phyloP scores from a whole-genome alignment of 2,113 vertebrate genomes.

The Hippocampus abdominalis region DNA sequence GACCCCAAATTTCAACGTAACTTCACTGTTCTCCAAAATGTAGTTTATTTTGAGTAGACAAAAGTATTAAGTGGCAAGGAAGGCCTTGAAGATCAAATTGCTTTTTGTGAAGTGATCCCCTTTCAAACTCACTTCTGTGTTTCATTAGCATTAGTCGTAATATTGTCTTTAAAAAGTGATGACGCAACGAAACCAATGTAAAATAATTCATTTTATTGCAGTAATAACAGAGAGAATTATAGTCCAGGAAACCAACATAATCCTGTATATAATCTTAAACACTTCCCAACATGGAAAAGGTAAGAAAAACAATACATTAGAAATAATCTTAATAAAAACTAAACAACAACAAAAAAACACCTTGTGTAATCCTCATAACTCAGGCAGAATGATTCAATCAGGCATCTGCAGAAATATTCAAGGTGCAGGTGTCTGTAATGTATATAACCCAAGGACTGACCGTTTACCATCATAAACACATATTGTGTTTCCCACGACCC shows the following conservation, averaged over 20 bases:
- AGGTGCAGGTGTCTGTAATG: slow-evolving; percentile 55
- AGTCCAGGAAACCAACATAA: slow-evolving; percentile 33
- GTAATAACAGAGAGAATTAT: slow-evolving; percentile 31
- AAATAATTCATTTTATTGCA: slow-evolving; percentile 38
- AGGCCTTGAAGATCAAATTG: not conserved
- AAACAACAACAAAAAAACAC: slow-evolving; percentile 26
- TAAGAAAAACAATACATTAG: slow-evolving; percentile 31
- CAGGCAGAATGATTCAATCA: slow-evolving; percentile 49
- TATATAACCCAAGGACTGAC: slow-evolving; percentile 33
- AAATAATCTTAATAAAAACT: slow-evolving; percentile 26
- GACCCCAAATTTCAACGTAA: not conserved
- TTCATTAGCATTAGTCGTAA: slow-evolving; percentile 31
- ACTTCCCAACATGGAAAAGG: slow-evolving; percentile 39
- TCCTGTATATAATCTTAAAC: slow-evolving; percentile 31
- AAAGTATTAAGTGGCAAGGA: not conserved
- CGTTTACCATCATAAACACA: slow-evolving; percentile 45
- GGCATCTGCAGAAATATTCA: slow-evolving; percentile 56
- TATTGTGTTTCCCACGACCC: slow-evolving; percentile 42
- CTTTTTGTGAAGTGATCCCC: slow-evolving; percentile 1
- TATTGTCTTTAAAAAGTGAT: slow-evolving; percentile 8
- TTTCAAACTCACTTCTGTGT: slow-evolving; percentile 1
- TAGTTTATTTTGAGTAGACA: not conserved
- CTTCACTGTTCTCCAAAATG: not conserved
- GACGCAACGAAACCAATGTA: slow-evolving; percentile 8
- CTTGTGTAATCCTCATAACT: slow-evolving; percentile 32